Conservation (phyloP, 2,797 vertebrate species). For the Cirrhinus molitorella region DNA sequence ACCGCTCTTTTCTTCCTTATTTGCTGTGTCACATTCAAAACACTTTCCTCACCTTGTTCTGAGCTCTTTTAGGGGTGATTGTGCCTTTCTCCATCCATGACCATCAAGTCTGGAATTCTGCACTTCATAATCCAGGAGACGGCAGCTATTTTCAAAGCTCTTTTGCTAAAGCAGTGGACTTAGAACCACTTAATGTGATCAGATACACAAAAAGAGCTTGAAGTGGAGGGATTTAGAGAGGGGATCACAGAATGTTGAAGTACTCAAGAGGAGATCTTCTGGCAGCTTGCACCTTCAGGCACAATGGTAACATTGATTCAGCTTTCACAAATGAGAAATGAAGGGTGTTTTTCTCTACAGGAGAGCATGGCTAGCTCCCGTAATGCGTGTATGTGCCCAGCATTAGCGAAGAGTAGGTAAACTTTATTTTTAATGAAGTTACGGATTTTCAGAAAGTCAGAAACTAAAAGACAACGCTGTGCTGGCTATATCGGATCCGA, state of each 20-base stretch:
- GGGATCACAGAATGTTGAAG: constrained; percentile 41
- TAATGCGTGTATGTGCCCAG: too few relatives aligned
- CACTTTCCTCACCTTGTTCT: constrained; percentile 12
- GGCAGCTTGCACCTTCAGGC: constrained; percentile 28
- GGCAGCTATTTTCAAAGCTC: constrained; percentile 38
- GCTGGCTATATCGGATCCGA: too few relatives aligned
- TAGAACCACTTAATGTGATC: constrained; percentile 40
- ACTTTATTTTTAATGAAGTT: too few relatives aligned
- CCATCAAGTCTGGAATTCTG: constrained; percentile 66
- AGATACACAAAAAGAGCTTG: constrained; percentile 48
- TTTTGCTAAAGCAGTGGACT: constrained; percentile 44
- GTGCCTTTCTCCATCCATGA: constrained; percentile 64
- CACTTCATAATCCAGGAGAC: constrained; percentile 59
- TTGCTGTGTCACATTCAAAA: not conserved
- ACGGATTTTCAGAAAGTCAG: too few relatives aligned
- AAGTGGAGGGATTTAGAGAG: constrained; percentile 40
- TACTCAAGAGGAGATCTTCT: constrained; percentile 36
- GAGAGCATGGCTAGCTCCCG: not conserved
- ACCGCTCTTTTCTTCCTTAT: not conserved
- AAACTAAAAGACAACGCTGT: too few relatives aligned
- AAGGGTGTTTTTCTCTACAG: constrained; percentile 6
- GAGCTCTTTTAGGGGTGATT: constrained; percentile 35
- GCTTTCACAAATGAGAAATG: constrained; percentile 43
- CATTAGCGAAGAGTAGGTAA: too few relatives aligned
- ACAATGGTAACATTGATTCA: constrained; percentile 35